Conservation (phyloP, 2,888 invertebrate species). For the Hydriomena furcata region DNA sequence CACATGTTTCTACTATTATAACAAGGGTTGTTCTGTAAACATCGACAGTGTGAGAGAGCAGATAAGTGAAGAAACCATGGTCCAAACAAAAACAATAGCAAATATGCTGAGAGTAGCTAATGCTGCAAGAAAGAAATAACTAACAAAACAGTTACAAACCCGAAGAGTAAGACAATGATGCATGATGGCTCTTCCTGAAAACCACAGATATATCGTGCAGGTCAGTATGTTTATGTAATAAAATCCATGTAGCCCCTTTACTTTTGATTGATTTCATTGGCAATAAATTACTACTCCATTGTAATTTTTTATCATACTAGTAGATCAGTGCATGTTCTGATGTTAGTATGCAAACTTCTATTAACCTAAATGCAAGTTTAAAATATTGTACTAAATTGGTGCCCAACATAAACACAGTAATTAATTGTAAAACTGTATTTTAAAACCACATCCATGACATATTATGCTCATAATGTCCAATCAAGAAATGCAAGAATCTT, state of each 20-base stretch:
- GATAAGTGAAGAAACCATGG: constrained; percentile 21
- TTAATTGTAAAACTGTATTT: too few species aligned
- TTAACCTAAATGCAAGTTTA: too few species aligned
- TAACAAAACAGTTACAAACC: constrained; percentile 44
- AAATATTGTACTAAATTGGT: too few species aligned
- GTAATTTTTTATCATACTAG: too few species aligned
- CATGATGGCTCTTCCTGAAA: constrained; percentile 84
- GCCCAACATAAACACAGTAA: too few species aligned
- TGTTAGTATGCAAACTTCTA: too few species aligned
- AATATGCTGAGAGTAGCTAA: constrained; percentile 40
- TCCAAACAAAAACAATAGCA: constrained; percentile 28
- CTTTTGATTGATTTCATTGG: neutral
- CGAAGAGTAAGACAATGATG: constrained; percentile 68
- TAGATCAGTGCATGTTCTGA: too few species aligned
- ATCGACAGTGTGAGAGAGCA: constrained; percentile 3
- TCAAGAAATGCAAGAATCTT: too few species aligned
- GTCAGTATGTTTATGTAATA: constrained; percentile 67
- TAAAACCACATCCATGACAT: too few species aligned
- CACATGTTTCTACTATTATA: constrained; percentile 33
- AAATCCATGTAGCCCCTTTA: neutral
- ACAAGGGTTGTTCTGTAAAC: constrained; percentile 21
- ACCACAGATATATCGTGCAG: constrained; percentile 89
- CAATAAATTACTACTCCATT: too few species aligned
- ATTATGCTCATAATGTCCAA: too few species aligned
- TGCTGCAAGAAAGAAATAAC: constrained; percentile 50